A percentile compares a stretch with the other conserved stretches of the same genome.
Evolutionary conservation across 2,888 invertebrate species (phyloP).

Genomic region (Andrena trimmerana): DNA sequence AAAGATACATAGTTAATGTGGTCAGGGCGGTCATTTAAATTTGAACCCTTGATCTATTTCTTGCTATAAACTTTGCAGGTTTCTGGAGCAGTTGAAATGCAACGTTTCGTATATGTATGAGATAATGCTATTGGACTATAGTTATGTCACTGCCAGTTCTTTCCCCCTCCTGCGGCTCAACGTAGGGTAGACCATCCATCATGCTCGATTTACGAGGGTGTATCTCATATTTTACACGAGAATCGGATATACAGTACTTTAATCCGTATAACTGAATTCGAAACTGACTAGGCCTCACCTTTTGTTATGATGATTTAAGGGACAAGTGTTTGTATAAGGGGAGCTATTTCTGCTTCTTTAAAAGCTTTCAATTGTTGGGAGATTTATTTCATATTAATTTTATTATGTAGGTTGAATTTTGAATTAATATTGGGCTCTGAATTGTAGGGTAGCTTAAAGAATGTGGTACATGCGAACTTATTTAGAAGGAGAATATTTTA

Average conservation of each 20-base stretch:
- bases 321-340: neutral
- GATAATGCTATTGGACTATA: conserved; percentile 1
- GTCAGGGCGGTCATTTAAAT: neutral
- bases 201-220: conserved; percentile 3
- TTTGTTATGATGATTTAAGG: neutral
- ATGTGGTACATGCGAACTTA: neutral
- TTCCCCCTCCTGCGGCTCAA: neutral
- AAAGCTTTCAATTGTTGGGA: neutral
- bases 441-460: neutral
- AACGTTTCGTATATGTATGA: neutral
- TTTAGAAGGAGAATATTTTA: neutral
- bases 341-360: neutral
- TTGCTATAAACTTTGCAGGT: neutral
- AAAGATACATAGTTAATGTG: neutral
- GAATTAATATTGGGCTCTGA: neutral
- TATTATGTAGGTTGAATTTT: neutral
- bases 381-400: conserved; percentile 2
- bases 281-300: neutral
- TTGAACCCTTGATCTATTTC: neutral
- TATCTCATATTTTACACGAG: conserved; percentile 8
- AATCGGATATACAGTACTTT: neutral
- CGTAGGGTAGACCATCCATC: conserved; percentile 10
- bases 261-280: conserved; percentile 12
- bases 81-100: neutral
- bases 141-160: neutral